These are phyloP conservation scores for Lycaon pictus DNA, from an alignment of 2,113 vertebrate genomes.

Conservation along the genomic window DNA sequence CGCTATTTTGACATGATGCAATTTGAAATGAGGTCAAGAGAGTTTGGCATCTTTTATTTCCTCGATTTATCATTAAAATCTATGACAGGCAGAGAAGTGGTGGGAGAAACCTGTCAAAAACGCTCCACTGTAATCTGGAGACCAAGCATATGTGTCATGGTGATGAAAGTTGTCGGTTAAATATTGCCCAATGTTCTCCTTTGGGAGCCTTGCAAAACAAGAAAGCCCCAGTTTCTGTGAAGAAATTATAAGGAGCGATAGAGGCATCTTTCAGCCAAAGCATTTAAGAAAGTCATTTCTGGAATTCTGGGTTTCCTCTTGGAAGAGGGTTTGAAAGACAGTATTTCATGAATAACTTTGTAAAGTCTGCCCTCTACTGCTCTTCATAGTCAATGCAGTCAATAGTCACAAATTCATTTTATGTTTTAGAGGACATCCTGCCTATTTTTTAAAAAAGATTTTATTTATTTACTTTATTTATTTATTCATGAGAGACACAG, in stretches of 20 bases:
- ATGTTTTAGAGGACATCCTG: neutral
- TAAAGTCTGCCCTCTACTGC: constrained; percentile 73
- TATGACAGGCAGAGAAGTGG: neutral
- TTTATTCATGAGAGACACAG: too few species aligned
- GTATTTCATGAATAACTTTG: constrained; percentile 51
- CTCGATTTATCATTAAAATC: constrained; percentile 15
- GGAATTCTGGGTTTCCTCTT: neutral
- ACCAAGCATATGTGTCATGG: accelerated
- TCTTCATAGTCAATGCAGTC: neutral
- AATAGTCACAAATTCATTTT: neutral
- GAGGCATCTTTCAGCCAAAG: constrained; percentile 59
- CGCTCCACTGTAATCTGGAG: neutral
- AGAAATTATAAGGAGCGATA: constrained; percentile 25
- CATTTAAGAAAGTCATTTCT: constrained; percentile 57
- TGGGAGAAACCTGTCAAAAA: constrained; percentile 31
- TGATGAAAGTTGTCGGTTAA: neutral
- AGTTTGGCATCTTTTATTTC: neutral
- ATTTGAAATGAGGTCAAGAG: neutral
- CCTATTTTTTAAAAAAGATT: too few species aligned
- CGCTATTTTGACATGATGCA: constrained; percentile 21
- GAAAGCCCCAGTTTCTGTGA: constrained; percentile 24
- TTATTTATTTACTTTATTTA: too few species aligned
- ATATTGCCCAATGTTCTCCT: constrained; percentile 7
- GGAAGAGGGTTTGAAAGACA: neutral
- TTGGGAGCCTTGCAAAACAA: constrained; percentile 51